phyloP scores from a whole-genome alignment of 1,140 invertebrate genomes.

The Pemphigus obesinymphae region DNA sequence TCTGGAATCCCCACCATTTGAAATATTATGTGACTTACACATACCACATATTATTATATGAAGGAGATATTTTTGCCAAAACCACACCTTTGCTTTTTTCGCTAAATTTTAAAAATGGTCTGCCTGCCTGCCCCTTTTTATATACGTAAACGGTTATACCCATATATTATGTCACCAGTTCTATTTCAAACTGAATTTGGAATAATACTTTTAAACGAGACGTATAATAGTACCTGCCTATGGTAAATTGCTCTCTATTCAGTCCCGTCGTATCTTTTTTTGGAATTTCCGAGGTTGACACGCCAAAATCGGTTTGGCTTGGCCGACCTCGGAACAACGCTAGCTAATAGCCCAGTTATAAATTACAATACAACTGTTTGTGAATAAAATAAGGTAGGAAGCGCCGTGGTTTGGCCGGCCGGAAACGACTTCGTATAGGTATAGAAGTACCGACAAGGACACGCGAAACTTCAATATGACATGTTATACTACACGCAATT shows the following conservation, averaged over 20 bases:
- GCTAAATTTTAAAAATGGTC: no score
- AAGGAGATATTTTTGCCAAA: no score
- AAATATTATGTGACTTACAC: no score
- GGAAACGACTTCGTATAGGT: background rate
- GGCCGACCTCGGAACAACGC: background rate
- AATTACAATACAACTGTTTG: background rate
- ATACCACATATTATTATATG: no score
- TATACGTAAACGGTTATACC: no score
- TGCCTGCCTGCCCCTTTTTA: no score
- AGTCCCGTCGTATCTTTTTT: background rate
- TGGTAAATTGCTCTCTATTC: background rate
- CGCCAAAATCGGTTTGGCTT: background rate
- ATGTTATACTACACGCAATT: no score
- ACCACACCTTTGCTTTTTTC: no score
- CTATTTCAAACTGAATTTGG: no score
- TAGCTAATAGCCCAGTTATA: background rate
- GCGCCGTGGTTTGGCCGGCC: background rate
- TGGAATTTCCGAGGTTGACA: background rate
- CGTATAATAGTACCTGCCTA: background rate
- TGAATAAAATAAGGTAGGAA: background rate
- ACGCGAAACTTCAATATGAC: background rate
- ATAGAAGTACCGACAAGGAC: background rate
- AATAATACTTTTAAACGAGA: no score
- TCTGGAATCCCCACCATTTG: no score
- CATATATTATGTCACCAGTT: no score